Percentiles rank a stretch among this genome's conserved stretches.
These are phyloP conservation scores for Drosophila engyochracea DNA, from an alignment of 2,888 invertebrate genomes.

Conservation along the genomic window DNA sequence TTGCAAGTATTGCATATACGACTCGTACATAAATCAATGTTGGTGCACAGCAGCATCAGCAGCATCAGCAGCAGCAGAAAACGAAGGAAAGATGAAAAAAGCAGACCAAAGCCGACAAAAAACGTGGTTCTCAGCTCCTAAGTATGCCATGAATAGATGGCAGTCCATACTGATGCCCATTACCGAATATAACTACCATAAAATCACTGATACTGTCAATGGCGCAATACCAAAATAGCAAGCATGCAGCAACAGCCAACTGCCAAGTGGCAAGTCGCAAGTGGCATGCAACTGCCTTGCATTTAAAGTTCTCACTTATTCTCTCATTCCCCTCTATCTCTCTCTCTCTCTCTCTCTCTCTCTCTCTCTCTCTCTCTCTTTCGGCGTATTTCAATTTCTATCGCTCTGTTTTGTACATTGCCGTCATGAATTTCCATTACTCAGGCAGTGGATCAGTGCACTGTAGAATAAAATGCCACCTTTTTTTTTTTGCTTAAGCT, in stretches of 20 bases:
- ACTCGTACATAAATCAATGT: constrained; percentile 56
- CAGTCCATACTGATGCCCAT: constrained; percentile 20
- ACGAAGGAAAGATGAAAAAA: not conserved
- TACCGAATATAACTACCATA: constrained; percentile 46
- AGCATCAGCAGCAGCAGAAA: not conserved
- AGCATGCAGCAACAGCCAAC: constrained; percentile 5
- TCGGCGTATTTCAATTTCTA: not conserved
- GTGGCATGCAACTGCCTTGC: constrained; percentile 44
- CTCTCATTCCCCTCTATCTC: not conserved
- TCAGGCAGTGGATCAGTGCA: constrained; percentile 41
- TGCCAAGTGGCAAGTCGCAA: constrained; percentile 30
- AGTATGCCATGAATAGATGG: constrained; percentile 49
- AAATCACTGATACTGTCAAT: constrained; percentile 53
- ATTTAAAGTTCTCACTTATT: constrained; percentile 34
- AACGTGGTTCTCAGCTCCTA: constrained; percentile 11
- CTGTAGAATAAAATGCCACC: not conserved
- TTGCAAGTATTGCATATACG: constrained; percentile 44
- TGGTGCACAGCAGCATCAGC: constrained; percentile 17
- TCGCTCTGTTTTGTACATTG: constrained; percentile 24
- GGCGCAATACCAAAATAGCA: constrained; percentile 14
- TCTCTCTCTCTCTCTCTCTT: not conserved
- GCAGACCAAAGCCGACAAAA: constrained; percentile 3
- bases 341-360: not conserved
- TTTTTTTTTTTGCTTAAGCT: not conserved
- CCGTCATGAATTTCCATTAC: constrained; percentile 74